Conservation (phyloP, 2,113 vertebrate genomes). For the Carollia perspicillata region DNA sequence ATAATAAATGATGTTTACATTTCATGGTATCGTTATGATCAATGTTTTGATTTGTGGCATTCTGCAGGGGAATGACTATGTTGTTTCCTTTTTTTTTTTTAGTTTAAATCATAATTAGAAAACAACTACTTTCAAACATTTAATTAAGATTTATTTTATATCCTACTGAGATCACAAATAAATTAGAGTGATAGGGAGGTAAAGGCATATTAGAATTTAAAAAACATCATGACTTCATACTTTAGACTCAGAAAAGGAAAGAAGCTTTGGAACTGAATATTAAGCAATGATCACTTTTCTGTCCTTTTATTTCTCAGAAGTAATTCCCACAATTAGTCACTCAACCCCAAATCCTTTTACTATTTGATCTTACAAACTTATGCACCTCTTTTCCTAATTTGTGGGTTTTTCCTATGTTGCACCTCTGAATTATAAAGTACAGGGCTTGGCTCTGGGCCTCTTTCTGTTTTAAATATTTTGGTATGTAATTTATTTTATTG, state of each 20-base stretch:
- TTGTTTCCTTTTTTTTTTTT: background rate
- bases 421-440: background rate
- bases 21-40: background rate
- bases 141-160: background rate
- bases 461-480: background rate
- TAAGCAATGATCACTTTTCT: background rate
- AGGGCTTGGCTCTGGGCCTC: background rate
- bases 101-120: background rate
- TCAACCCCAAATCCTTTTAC: background rate
- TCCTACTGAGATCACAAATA: background rate
- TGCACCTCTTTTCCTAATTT: background rate
- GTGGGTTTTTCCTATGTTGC: background rate
- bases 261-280: background rate
- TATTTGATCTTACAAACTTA: background rate
- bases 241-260: background rate
- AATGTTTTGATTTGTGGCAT: background rate
- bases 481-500: background rate
- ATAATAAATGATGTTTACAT: background rate
- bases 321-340: background rate
- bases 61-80: background rate
- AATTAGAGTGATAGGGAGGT: background rate
- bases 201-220: background rate
- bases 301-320: background rate
- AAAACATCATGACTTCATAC: background rate
- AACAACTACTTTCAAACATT: background rate